A percentile compares a stretch with the other conserved stretches of the same genome.
phyloP scores from a whole-genome alignment of 1,140 invertebrate genomes.

The Drosophila sproati region DNA sequence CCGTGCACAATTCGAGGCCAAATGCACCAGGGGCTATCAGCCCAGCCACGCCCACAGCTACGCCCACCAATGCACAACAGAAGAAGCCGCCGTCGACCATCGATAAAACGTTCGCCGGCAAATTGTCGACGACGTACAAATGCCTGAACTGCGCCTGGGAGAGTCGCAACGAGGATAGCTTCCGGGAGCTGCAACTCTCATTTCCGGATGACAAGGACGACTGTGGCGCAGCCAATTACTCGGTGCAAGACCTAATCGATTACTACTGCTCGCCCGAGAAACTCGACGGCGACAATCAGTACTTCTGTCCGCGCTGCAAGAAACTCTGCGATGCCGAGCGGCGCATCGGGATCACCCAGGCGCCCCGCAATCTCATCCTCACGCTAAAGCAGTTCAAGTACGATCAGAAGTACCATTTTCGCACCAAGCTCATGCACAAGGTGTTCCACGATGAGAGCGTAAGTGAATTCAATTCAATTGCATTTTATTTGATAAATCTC shows the following conservation, averaged over 20 bases:
- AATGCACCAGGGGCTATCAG: background rate
- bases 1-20: background rate
- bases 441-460: conserved; percentile 87
- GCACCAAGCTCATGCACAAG: conserved; percentile 90
- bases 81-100: conserved; percentile 85
- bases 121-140: conserved; percentile 89
- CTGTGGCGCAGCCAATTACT: conserved; percentile 85
- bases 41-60: conserved; percentile 20
- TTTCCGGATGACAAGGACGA: conserved; percentile 88
- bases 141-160: conserved; percentile 89
- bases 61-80: conserved; percentile 48
- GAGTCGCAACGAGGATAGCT: conserved; percentile 90
- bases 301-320: conserved; percentile 91
- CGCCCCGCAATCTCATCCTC: conserved; percentile 91
- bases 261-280: conserved; percentile 91
- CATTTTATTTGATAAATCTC: conserved; percentile 27
- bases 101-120: conserved; percentile 90
- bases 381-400: conserved; percentile 93
- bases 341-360: conserved; percentile 89
- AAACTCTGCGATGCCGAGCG: conserved; percentile 91
- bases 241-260: conserved; percentile 89
- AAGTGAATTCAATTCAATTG: conserved; percentile 27
- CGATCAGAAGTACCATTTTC: conserved; percentile 88
- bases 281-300: conserved; percentile 92
- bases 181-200: conserved; percentile 92